A percentile compares a stretch with the other conserved stretches of the same genome.
These are phyloP conservation scores for Elmis aenea DNA, from an alignment of 2,888 invertebrate genomes.

Conservation along the genomic window DNA sequence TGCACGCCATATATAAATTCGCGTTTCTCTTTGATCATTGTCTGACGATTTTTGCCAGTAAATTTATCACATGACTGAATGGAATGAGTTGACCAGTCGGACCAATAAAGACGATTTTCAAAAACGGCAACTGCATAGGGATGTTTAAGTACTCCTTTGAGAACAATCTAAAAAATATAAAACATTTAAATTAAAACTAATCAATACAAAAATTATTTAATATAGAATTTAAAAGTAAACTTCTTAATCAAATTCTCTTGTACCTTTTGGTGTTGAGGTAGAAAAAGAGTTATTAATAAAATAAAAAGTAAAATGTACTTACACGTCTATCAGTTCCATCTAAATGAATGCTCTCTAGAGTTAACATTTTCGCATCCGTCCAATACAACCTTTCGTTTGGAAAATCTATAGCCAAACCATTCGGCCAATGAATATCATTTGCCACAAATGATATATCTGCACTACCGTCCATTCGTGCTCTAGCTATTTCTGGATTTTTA, in stretches of 20 bases:
- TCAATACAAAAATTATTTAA: too few relatives aligned
- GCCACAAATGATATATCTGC: conserved; percentile 57
- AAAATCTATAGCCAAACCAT: conserved; percentile 79
- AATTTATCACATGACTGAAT: conserved; percentile 76
- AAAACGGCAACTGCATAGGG: conserved; percentile 84
- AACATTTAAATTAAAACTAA: neutral
- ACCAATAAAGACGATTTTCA: conserved; percentile 86
- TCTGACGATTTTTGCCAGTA: conserved; percentile 58
- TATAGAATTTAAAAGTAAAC: too few relatives aligned
- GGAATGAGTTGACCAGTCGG: conserved; percentile 75
- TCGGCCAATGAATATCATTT: conserved; percentile 69
- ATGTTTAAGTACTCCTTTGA: conserved; percentile 63
- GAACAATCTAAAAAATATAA: conserved; percentile 37
- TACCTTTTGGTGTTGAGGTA: too few relatives aligned
- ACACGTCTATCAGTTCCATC: conserved; percentile 65
- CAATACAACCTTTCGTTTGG: conserved; percentile 78
- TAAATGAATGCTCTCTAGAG: conserved; percentile 60
- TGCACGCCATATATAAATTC: conserved; percentile 60
- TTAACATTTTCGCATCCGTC: conserved; percentile 72
- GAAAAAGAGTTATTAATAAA: too few relatives aligned
- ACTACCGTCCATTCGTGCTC: conserved; percentile 81
- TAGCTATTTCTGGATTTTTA: conserved; percentile 64
- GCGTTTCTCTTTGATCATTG: conserved; percentile 51
- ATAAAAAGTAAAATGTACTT: too few relatives aligned
- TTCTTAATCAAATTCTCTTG: too few relatives aligned